Evolutionary conservation across 1,140 invertebrate genomes (phyloP), one percentile per base, ranked within the genome.

Genomic region (Bathynomus jamesi): DNA sequence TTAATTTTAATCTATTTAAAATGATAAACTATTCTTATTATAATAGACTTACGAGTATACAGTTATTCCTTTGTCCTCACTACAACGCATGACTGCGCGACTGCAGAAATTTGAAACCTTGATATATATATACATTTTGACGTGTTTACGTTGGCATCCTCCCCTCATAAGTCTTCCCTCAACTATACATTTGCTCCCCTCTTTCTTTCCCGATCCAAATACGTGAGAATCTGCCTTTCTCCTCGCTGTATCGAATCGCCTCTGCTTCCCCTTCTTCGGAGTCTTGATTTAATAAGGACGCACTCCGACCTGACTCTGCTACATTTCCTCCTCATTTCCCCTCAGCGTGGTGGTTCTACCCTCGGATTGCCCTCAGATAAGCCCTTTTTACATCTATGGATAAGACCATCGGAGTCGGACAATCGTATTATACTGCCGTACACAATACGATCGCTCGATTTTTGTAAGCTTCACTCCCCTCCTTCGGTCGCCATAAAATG

Each of bases 251-350:
- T 53, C 40, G 40, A 53, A 53, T 53, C n/a, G n/a, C n/a, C n/a
- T n/a, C n/a, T n/a, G n/a, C n/a, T n/a, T n/a, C 40, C 5, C 40
- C 40, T 21, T 53, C 40, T 21, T 53, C 13, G 21, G 21, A 53
- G 40, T 53, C 40, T 53, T 53, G 40, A 53, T 53, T 53, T 53
- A 53, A 53, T 53, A 53, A 53, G 40, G 40, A 53, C 40, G 21
- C 40, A 53, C 13, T 53, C 21, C 40, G 40, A 53, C 40, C 40
- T 53, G 40, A 53, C 40, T 53, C 40, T 11, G 40, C 40, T 53
- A 53, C 40, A 53, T 53, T 53, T 53, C 40, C 40, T 53, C 40
- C 40, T 53, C 40, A 53, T 53, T 53, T 53, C 40, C 40, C 40
- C 40, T 11, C 13, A 53, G 21, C 40, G 13, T 53, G 11, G 40